A percentile compares a stretch with the other conserved stretches of the same genome.
Evolutionary conservation across 2,113 vertebrate species (phyloP).

Genomic region (Mirounga angustirostris): DNA sequence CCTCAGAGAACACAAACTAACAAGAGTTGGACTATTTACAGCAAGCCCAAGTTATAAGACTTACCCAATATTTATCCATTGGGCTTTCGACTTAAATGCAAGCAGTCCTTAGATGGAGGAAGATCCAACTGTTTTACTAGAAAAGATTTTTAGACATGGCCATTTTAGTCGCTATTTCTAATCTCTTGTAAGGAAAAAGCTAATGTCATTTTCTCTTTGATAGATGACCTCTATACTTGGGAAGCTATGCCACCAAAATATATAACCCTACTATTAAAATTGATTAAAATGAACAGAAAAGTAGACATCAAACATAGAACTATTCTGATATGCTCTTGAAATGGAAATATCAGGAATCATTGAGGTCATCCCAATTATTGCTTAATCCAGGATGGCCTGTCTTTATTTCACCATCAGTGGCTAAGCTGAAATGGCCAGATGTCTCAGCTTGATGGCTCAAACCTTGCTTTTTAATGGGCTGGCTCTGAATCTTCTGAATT

Average conservation of each 20-base stretch:
- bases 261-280: neutral
- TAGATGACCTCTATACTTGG: neutral
- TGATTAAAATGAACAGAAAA: constrained; percentile 25
- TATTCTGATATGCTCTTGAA: neutral
- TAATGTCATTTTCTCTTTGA: constrained; percentile 12
- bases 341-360: neutral
- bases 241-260: neutral
- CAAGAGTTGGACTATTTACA: neutral
- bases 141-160: neutral
- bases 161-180: neutral
- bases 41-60: neutral
- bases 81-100: neutral
- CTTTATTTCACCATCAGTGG: constrained; percentile 70
- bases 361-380: constrained; percentile 49
- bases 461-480: constrained; percentile 75
- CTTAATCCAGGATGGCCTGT: neutral
- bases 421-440: constrained; percentile 78
- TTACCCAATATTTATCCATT: neutral
- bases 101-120: neutral
- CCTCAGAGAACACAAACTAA: too few species aligned
- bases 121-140: neutral
- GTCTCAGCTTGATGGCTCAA: constrained; percentile 71
- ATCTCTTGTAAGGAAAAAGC: neutral
- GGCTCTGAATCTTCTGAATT: constrained; percentile 35
- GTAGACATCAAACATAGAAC: neutral